Conservation (phyloP, 2,113 vertebrate species). For the Capra hircus region DNA sequence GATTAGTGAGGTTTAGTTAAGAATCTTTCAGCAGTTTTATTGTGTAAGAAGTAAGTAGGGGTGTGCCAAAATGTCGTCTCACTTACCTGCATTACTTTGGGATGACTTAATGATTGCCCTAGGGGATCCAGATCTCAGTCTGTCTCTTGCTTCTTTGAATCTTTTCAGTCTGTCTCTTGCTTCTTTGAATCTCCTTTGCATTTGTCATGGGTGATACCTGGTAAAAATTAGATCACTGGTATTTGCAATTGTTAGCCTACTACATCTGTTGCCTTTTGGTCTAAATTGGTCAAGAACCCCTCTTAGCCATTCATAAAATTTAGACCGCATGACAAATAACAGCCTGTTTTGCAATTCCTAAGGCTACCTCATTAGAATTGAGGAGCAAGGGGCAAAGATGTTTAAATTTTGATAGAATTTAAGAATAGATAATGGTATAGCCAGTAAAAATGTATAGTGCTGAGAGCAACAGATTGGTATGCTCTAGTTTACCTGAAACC, state of each 20-base stretch:
- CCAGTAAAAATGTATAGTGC: not conserved
- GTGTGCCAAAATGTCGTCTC: not conserved
- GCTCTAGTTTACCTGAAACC: not conserved
- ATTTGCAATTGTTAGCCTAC: not conserved
- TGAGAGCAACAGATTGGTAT: not conserved
- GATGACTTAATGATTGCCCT: not conserved
- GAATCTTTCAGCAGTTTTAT: not conserved
- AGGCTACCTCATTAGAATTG: conserved; percentile 3
- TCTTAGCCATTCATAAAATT: conserved; percentile 25
- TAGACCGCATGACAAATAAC: not conserved
- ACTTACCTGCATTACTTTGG: not conserved
- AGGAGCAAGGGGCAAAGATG: not conserved
- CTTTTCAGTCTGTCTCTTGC: not conserved
- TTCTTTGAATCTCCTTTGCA: not conserved
- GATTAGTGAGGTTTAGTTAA: conserved; percentile 17
- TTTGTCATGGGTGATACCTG: not conserved
- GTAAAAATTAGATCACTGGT: not conserved
- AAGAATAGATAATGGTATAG: not conserved
- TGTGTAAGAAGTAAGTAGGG: not conserved
- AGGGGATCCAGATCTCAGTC: not conserved
- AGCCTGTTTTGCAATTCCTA: not conserved
- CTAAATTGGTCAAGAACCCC: not conserved
- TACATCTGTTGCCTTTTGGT: not conserved
- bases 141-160: not conserved
- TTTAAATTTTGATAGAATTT: conserved; percentile 12